phyloP scores from a whole-genome alignment of 2,113 vertebrate species.

The Lates calcarifer region DNA sequence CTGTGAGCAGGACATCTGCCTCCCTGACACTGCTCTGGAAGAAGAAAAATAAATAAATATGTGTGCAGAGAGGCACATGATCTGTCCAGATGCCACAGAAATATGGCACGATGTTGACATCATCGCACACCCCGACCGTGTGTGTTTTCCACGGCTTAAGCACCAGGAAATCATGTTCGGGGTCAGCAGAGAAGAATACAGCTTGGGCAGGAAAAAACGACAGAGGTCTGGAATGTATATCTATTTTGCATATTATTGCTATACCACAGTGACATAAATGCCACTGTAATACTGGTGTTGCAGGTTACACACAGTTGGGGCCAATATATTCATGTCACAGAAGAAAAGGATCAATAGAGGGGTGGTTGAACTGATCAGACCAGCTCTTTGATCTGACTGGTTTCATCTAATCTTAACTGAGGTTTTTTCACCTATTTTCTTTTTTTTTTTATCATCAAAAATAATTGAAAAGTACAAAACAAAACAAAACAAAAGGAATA shows the following conservation, averaged over 20 bases:
- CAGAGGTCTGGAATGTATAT: constrained; percentile 60
- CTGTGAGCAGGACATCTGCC: constrained; percentile 94
- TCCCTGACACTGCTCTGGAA: constrained; percentile 74
- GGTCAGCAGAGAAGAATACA: constrained; percentile 76
- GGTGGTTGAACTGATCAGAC: not conserved
- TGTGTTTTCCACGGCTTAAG: constrained; percentile 72
- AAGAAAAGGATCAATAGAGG: constrained; percentile 1
- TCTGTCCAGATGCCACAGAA: constrained; percentile 87
- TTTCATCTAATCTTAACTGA: not conserved
- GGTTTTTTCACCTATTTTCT: not conserved
- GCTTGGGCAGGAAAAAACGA: constrained; percentile 54
- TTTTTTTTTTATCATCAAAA: not conserved
- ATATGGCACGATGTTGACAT: constrained; percentile 75
- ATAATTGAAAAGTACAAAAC: not conserved
- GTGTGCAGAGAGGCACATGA: constrained; percentile 83
- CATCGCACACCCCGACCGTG: constrained; percentile 43
- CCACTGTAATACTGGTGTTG: constrained; percentile 30
- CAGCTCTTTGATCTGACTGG: not conserved
- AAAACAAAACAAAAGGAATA: not conserved
- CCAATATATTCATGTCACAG: not conserved
- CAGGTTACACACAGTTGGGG: constrained; percentile 32
- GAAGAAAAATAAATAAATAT: constrained; percentile 85
- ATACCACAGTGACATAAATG: constrained; percentile 20
- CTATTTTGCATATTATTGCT: constrained; percentile 70
- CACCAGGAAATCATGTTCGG: constrained; percentile 77